A percentile compares a stretch with the other conserved stretches of the same genome.
Evolutionary conservation across 2,888 invertebrate species (phyloP).

Genomic region (Timema podura): DNA sequence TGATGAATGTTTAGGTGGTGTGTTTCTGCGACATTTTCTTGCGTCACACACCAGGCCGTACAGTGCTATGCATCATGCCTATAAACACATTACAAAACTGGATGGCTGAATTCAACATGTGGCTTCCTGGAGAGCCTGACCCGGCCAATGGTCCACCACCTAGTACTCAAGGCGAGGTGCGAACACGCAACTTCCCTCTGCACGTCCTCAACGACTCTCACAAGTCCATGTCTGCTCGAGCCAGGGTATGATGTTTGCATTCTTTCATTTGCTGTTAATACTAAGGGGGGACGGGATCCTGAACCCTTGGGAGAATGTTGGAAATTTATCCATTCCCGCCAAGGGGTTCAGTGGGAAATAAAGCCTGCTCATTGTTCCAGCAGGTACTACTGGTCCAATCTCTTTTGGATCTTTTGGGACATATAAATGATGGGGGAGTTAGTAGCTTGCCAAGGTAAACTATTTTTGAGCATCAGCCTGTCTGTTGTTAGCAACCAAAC

Average conservation of each 20-base stretch:
- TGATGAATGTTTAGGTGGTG: slow-evolving; percentile 59
- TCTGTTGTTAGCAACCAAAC: no score
- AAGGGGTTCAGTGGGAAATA: no score
- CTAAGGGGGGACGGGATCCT: no score
- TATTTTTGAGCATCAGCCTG: no score
- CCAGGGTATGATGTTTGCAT: slow-evolving; percentile 58
- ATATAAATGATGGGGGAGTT: no score
- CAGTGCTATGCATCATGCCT: slow-evolving; percentile 94
- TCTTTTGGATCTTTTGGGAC: no score
- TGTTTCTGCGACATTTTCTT: slow-evolving; percentile 96
- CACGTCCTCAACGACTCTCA: slow-evolving; percentile 91
- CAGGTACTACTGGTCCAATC: no score
- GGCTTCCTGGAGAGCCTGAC: slow-evolving; percentile 67
- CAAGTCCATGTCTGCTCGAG: slow-evolving; percentile 83
- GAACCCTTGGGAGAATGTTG: no score
- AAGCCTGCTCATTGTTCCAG: no score
- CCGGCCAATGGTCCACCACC: slow-evolving; percentile 44
- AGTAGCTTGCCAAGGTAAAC: no score
- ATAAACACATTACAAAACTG: slow-evolving; percentile 98
- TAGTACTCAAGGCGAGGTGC: slow-evolving; percentile 59
- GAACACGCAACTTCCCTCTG: slow-evolving; percentile 78
- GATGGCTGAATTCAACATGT: slow-evolving; percentile 96
- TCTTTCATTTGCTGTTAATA: no score
- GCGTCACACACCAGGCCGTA: slow-evolving; percentile 80
- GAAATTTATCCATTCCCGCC: no score